Evolutionary conservation across 2,113 vertebrate species (phyloP).

Genomic region (Pimephales promelas): DNA sequence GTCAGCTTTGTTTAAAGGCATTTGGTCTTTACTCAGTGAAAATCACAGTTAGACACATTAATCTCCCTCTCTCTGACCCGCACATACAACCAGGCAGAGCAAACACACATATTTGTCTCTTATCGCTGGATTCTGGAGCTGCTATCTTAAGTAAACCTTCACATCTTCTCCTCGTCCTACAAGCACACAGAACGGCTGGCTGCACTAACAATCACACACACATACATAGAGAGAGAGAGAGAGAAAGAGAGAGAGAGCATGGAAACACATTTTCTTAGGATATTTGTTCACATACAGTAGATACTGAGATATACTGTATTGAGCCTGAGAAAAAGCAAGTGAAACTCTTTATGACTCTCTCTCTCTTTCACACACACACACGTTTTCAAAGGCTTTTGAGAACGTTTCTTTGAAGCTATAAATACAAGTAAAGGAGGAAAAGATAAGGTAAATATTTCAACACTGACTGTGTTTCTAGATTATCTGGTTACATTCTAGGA

Average conservation of each 20-base stretch:
- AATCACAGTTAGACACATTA: neutral
- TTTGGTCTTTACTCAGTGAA: neutral
- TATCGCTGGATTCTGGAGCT: constrained; percentile 49
- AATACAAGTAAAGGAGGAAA: neutral
- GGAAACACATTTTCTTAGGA: constrained; percentile 27
- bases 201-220: constrained; percentile 37
- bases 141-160: constrained; percentile 60
- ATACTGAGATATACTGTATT: constrained; percentile 8
- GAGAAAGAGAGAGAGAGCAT: neutral
- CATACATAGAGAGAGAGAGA: neutral
- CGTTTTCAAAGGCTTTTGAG: neutral
- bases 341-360: neutral
- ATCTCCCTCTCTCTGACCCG: constrained; percentile 6
- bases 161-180: constrained; percentile 29
- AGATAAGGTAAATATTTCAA: constrained; percentile 17
- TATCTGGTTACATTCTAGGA: constrained; percentile 21
- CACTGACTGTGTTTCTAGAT: neutral
- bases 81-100: constrained; percentile 21
- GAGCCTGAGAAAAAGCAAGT: constrained; percentile 27
- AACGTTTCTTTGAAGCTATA: constrained; percentile 17
- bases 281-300: constrained; percentile 29
- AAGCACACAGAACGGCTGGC: constrained; percentile 23
- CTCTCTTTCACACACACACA: neutral
- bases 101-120: constrained; percentile 53
- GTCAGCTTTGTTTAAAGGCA: neutral